Evolutionary conservation across 2,888 invertebrate genomes (phyloP).

Genomic region (Agrotis ipsilon): DNA sequence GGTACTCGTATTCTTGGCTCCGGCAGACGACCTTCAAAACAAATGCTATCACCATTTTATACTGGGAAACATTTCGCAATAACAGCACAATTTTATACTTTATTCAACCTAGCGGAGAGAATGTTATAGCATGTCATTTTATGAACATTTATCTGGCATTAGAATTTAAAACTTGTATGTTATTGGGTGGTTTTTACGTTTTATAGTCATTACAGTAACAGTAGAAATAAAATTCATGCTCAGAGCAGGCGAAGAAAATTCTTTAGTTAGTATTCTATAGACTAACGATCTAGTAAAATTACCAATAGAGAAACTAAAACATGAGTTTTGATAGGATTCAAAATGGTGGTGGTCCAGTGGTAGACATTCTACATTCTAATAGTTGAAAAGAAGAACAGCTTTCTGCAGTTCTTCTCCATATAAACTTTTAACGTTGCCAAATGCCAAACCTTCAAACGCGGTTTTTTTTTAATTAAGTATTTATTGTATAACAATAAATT

Average conservation of each 20-base stretch:
- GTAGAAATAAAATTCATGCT: not conserved
- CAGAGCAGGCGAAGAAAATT: not conserved
- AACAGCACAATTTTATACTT: constrained; percentile 22
- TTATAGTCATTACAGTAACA: not conserved
- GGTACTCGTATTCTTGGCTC: constrained; percentile 65
- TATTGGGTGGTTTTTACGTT: constrained; percentile 5
- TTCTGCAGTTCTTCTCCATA: no score
- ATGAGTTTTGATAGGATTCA: no score
- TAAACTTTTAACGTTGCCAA: no score
- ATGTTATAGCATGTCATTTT: constrained; percentile 18
- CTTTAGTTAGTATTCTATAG: not conserved
- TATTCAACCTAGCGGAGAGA: constrained; percentile 10
- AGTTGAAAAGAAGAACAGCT: no score
- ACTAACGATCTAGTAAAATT: constrained; percentile 5
- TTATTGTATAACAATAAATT: no score
- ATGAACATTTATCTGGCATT: not conserved
- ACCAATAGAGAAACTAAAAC: not conserved
- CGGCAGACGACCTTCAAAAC: constrained; percentile 59
- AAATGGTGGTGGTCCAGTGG: no score
- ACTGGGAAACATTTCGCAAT: constrained; percentile 33
- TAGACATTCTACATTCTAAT: no score
- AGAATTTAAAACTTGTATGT: constrained; percentile 5
- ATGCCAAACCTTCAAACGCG: no score
- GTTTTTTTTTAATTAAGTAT: no score
- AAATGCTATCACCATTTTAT: constrained; percentile 47